Conservation (phyloP, 2,113 vertebrate species). For the Tricholaema leucomelas region DNA sequence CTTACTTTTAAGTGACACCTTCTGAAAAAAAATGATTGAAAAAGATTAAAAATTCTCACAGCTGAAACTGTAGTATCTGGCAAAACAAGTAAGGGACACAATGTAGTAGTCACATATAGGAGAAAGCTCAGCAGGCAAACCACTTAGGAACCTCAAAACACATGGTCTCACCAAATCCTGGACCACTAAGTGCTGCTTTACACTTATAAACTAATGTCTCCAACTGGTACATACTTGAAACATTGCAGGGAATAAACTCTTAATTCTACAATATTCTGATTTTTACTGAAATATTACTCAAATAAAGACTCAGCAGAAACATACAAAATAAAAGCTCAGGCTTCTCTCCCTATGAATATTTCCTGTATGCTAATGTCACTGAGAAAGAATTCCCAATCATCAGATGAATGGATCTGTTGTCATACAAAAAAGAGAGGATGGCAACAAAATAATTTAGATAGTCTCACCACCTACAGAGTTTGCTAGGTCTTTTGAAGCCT, state of each 20-base stretch:
- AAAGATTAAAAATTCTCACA: neutral
- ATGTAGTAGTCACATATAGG: neutral
- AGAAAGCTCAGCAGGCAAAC: neutral
- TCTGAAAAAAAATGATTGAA: neutral
- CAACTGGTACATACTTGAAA: neutral
- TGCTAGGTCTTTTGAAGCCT: neutral
- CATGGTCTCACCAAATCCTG: neutral
- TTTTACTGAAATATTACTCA: no score
- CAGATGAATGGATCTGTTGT: conserved; percentile 8
- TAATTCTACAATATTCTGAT: no score
- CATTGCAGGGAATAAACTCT: neutral
- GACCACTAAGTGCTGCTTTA: neutral
- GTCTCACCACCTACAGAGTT: neutral
- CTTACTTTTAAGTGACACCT: neutral
- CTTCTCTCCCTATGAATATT: neutral
- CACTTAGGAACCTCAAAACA: neutral
- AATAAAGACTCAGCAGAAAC: neutral
- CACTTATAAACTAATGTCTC: neutral
- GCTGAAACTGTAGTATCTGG: neutral
- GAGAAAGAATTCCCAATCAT: neutral
- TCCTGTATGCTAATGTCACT: neutral
- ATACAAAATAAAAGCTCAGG: neutral
- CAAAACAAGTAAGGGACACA: neutral
- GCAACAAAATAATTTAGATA: conserved; percentile 33
- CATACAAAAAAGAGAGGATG: neutral